Evolutionary conservation across 2,888 invertebrate genomes (phyloP), one percentile per base, ranked within the genome.

Genomic region (Ecliptopera silaceata): DNA sequence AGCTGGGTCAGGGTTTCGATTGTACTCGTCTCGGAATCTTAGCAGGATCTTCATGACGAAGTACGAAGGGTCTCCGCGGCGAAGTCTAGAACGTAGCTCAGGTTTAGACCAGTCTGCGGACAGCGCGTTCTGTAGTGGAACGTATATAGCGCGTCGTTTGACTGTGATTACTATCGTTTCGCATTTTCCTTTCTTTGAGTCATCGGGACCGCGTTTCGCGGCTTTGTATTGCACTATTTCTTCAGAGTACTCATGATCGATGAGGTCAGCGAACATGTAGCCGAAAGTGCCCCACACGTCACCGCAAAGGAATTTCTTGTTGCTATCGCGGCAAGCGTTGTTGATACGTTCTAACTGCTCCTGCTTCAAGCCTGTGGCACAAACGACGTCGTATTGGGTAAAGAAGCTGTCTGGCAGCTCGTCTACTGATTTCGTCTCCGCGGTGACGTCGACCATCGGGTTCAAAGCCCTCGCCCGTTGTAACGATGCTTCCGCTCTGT

Each of bases 231-330:
- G 89, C 1, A 91, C 84, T 42, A 91, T 88, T 68, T 90, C 89
- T 56, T 90, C 90, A 0, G 90, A 91, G 62, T 90, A 91, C 64
- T 95, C 94, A 75, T 98, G 97, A 50, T 94, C 94, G 43, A 96
- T 94, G 43, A 99, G 93, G 88, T 99, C 98, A 11, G 96, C 94
- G 80, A 98, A 97, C 78, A 96, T 95, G 82, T 95, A 99, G 0
- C 98, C 99, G 85, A 96, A 96, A 90, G 95, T 95, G 39, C 99
- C 99, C 95, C 96, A 97, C 10, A 98, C 97, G 84, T 98, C 97
- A 0, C 97, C 97, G 67, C 95, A 95, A 70, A 97, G 95, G 76
- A 99, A 97, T 75, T 97, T 96, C 17, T 96, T 93, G 41, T 94
- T 94, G 48, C 93, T 92, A 50, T 94, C 92, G 10, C 96, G 93